These are phyloP conservation scores for Pemphigus obesinymphae DNA, from an alignment of 1,140 invertebrate genomes.

Conservation along the genomic window DNA sequence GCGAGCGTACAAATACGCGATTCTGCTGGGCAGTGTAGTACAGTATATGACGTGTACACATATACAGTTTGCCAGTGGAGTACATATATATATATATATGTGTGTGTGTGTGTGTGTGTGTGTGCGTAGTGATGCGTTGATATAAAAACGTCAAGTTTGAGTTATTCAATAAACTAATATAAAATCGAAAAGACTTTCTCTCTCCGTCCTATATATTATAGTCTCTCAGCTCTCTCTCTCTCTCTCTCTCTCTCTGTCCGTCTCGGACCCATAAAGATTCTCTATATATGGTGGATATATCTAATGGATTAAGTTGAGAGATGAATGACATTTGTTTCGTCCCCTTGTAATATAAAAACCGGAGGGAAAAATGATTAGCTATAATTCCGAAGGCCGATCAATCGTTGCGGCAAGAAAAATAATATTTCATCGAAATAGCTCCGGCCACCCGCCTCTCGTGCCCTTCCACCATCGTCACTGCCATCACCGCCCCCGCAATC, in stretches of 20 bases:
- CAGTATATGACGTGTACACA: not conserved
- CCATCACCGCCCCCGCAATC: not conserved
- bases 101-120: not conserved
- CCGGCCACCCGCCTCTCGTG: not conserved
- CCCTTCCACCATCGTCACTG: not conserved
- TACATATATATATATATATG: not conserved
- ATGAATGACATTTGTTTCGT: constrained; percentile 32
- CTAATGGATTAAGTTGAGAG: constrained; percentile 41
- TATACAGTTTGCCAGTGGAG: not conserved
- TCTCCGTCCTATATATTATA: not conserved
- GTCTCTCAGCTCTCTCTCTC: not conserved
- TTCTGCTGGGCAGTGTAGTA: not conserved
- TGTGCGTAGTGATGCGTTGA: not conserved
- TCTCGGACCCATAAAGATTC: not conserved
- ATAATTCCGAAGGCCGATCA: constrained; percentile 40
- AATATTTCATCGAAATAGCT: constrained; percentile 35
- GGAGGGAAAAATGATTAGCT: constrained; percentile 39
- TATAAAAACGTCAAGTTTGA: constrained; percentile 13
- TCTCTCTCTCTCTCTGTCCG: not conserved
- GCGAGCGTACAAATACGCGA: not conserved
- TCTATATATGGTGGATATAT: not conserved
- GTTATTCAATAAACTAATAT: constrained; percentile 25
- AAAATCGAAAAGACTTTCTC: not conserved
- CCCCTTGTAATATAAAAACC: constrained; percentile 26
- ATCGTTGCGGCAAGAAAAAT: constrained; percentile 35